Evolutionary conservation across 2,888 invertebrate genomes (phyloP), one percentile per base, ranked within the genome.

Genomic region (Agriopis leucophaearia): DNA sequence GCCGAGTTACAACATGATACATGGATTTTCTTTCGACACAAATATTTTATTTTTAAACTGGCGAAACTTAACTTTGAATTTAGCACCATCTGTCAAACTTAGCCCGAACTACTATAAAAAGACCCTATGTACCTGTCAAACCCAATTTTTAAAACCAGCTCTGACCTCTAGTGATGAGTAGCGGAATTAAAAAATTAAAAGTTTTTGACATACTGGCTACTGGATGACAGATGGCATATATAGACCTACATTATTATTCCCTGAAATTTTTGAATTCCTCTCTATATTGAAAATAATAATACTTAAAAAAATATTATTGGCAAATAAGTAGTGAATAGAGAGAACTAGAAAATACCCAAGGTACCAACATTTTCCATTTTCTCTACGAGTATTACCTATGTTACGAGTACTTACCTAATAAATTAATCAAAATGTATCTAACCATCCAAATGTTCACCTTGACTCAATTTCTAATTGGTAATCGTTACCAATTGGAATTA

Each of bases 121-220:
- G 54, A 50, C 38, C 84, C 78, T 83, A 76, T 78, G 80, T 72
- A 82, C 81, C 78, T 81, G 78, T 76, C 81, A 78, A 79, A 76
- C 77, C 56, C 74, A 86, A 82, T 78, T 85, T 85, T 84, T 74
- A 78, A 83, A 83, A 80, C 73, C 8, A 18, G 56, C 70, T 72
- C 85, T 88, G 93, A 89, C 93, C 90, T 90, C 93, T 92, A 76
- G 78, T 78, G 89, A 74, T 76, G 84, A 91, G 88, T 89, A 87
- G 92, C 75, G 40, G 72, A 78, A 86, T 81, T 81, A 81, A 74
- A 66, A 74, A 57, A 15, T 69, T 82, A 67, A 70, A 76, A 73
- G 69, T 75, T 80, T 80, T 52, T 35, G 67, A 74, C 70, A 74
- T 75, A 71, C 74, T 78, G 66, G 69, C 83, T 83, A 78, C 75